Evolutionary conservation across 1,140 invertebrate genomes (phyloP).

Genomic region (silkworm (Bombyx mori)): ASM3026992v2 NC_085121.1:7825501-7826000

Average conservation of each 20-base stretch:
- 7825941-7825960: background rate
- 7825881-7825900: background rate
- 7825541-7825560: too few species aligned
- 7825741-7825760: conserved; percentile 71
- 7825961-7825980: conserved; percentile 30
- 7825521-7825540: too few species aligned
- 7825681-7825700: conserved; percentile 51
- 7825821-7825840: background rate
- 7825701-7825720: conserved; percentile 57
- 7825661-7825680: conserved; percentile 70
- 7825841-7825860: background rate
- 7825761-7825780: conserved; percentile 77
- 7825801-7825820: conserved; percentile 74
- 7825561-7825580: too few species aligned
- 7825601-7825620: conserved; percentile 52
- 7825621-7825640: conserved; percentile 42
- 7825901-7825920: too few species aligned
- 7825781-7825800: conserved; percentile 75
- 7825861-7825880: background rate
- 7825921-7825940: background rate
- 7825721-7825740: conserved; percentile 73
- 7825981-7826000: conserved; percentile 54
- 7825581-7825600: conserved; percentile 36
- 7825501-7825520: too few species aligned
- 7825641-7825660: conserved; percentile 69